Evolutionary conservation across 2,113 vertebrate species (phyloP).

Genomic region (Monarcha castaneiventris): DNA sequence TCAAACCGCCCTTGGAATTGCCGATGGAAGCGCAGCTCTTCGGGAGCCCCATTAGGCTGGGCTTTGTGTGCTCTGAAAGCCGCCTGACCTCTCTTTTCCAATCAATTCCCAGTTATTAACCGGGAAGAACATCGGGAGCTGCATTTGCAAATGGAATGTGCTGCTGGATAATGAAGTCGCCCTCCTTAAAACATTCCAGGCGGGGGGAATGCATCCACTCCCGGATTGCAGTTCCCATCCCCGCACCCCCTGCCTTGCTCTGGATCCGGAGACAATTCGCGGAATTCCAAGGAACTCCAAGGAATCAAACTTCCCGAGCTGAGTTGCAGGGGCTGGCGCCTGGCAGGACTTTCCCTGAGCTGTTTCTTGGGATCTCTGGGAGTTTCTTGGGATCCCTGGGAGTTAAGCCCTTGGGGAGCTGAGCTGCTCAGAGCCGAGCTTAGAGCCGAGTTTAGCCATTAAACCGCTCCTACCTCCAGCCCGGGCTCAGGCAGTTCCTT

Average conservation of each 20-base stretch:
- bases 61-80: neutral
- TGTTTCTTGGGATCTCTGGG: neutral
- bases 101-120: slow-evolving; percentile 47
- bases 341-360: neutral
- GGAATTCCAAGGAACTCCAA: neutral
- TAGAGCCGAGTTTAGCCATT: neutral
- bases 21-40: neutral
- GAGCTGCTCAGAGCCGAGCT: neutral
- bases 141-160: slow-evolving; percentile 32
- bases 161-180: neutral
- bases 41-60: neutral
- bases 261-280: neutral
- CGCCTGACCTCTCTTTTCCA: slow-evolving; percentile 27
- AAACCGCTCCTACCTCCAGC: neutral
- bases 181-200: neutral
- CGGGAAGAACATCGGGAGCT: neutral
- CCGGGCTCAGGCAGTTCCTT: neutral
- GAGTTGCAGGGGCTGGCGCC: neutral
- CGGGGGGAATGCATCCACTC: neutral
- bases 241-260: rapidly evolving
- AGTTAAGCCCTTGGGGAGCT: slow-evolving; percentile 17
- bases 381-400: neutral
- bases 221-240: neutral
- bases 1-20: neutral
- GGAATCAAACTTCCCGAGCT: neutral